Base-by-base conservation (phyloP, 2,797 vertebrate genomes). In the Melopsittacus undulatus region DNA sequence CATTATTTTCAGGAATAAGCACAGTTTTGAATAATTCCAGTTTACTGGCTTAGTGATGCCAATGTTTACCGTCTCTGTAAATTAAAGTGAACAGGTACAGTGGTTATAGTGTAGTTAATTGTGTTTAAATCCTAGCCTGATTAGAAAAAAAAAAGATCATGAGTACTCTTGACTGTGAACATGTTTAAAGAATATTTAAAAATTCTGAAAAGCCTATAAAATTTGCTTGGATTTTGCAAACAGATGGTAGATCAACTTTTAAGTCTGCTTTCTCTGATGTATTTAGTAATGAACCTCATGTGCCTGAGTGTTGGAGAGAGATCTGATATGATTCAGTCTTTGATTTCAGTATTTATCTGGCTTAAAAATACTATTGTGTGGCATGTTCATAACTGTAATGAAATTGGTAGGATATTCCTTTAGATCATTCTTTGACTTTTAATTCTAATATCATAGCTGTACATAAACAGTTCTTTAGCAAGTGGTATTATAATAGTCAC, bases 281-380 rank as follows among this genome's bases (percentile, higher is more conserved):
- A 64, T 91, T 96, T 93, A 95, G 91, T 96, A 95, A 96, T 96
- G 90, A 95, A 95, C 94, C 81, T 94, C 91, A 76, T 92, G 91
- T 95, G 85, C 90, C 86, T 94, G 79, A 68, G 70, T 96, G 94
- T 87, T 97, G 96, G 95, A 96, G 88, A 62, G 75, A 94, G 81
- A 85, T 89, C 79, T 94, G 87, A 66, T 95, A 89, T 94, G 95
- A 96, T 94, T 97, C 95, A 96, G 86, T 72, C 63, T 95, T 82
- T 74, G 72, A 94, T 48, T 89, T 94, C 64, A 68, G 81, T 89
- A 89, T 34, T 92, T 92, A 57, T 68, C 68, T 92, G 90, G 48
- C 83, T 93, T 80, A 57, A 95, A 94, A 94, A 72, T 84, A 48
- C 83, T 84, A 72, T 77, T 89, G 63, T 87, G 40, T 81, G 70